These are phyloP conservation scores for Apogon hyalosoma DNA, from an alignment of 2,797 vertebrate genomes.

Conservation along the genomic window DNA sequence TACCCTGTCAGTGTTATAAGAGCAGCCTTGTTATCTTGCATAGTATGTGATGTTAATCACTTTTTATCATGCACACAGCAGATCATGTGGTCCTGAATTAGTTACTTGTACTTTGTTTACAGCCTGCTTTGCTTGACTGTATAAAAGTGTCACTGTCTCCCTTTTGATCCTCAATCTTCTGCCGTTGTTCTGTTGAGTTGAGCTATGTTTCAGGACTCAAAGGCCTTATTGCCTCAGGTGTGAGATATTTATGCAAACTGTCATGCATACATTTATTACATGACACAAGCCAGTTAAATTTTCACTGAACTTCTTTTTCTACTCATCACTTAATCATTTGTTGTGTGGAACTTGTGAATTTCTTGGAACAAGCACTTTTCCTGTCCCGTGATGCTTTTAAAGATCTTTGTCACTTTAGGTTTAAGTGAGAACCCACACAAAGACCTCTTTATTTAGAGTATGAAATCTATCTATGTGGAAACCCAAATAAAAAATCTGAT, in stretches of 20 bases:
- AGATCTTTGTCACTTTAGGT: constrained; percentile 26
- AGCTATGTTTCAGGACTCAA: background rate
- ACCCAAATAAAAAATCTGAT: background rate
- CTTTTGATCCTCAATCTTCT: constrained; percentile 1
- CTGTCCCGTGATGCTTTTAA: constrained; percentile 37
- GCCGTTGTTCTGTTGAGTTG: too few species aligned
- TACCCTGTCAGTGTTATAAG: background rate
- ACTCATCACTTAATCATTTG: constrained; percentile 5
- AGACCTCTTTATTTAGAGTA: constrained; percentile 32
- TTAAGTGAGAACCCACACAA: constrained; percentile 37
- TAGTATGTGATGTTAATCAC: background rate
- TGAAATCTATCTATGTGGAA: background rate
- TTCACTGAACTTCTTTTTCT: background rate
- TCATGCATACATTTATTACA: background rate
- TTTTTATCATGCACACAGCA: constrained; percentile 1
- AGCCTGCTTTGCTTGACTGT: background rate
- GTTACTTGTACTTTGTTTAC: constrained; percentile 15
- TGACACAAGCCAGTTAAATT: background rate
- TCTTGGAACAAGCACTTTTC: background rate
- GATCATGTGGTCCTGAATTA: constrained; percentile 41
- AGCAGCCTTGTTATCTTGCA: constrained; percentile 10
- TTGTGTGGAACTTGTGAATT: background rate
- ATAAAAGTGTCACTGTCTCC: constrained; percentile 4
- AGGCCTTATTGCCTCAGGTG: constrained; percentile 7
- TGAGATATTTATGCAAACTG: constrained; percentile 14